phyloP scores from a whole-genome alignment of 2,113 vertebrate species.

The Clarias batrachus region DNA sequence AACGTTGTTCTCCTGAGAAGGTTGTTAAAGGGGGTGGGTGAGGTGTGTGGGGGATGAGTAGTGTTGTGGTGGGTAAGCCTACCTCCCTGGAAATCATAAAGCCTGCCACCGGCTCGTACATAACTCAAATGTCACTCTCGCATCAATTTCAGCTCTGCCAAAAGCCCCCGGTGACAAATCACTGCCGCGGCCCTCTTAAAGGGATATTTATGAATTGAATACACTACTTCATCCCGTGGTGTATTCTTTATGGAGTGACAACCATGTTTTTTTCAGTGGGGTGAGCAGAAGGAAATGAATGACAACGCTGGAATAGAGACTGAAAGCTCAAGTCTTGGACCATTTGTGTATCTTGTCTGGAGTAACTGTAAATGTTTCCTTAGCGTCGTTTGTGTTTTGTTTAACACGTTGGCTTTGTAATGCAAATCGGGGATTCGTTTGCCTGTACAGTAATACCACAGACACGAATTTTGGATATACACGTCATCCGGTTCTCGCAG shows the following conservation, averaged over 20 bases:
- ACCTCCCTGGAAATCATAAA: slow-evolving; percentile 51
- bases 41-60: slow-evolving; percentile 15
- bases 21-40: slow-evolving; percentile 36
- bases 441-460: slow-evolving; percentile 14
- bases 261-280: slow-evolving; percentile 18
- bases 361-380: slow-evolving; percentile 30
- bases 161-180: slow-evolving; percentile 55
- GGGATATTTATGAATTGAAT: slow-evolving; percentile 57
- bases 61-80: slow-evolving; percentile 37
- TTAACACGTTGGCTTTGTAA: neutral
- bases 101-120: slow-evolving; percentile 44
- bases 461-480: neutral
- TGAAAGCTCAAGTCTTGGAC: slow-evolving; percentile 25
- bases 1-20: slow-evolving; percentile 45
- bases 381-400: slow-evolving; percentile 22
- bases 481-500: neutral
- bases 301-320: slow-evolving; percentile 35
- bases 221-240: slow-evolving; percentile 45
- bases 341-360: slow-evolving; percentile 46
- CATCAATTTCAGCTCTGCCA: slow-evolving; percentile 50
- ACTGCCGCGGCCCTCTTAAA: slow-evolving; percentile 47
- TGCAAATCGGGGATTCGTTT: slow-evolving; percentile 32
- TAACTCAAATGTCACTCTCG: slow-evolving; percentile 57
- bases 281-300: slow-evolving; percentile 41
- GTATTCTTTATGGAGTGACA: slow-evolving; percentile 52